Base-by-base conservation (phyloP, 2,888 invertebrate genomes). In the Cerastoderma edule region DNA sequence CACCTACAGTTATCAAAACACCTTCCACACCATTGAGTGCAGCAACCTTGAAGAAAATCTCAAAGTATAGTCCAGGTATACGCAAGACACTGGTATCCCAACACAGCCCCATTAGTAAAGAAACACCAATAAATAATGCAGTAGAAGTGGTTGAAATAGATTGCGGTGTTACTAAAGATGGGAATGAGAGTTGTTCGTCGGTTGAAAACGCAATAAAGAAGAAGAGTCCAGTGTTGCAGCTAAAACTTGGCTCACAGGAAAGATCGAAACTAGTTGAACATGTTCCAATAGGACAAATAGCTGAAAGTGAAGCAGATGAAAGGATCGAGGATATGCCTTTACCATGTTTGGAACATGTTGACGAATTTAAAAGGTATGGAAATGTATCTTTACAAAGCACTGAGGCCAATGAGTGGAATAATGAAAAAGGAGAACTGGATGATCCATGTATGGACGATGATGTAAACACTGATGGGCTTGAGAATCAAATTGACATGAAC, bases 111-210 rank as follows among this genome's bases (percentile, higher is more conserved):
- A 8, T 2, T 35, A 6, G n/a, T n/a, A 39, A 1, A 33, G n/a
- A 60, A 35, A 39, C 19, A 6, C 22, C 16, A 6, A 60, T 39
- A 39, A 39, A 60, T 27, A 53, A 53, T 53, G 2, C 2, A 39
- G 60, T 60, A 22, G 39, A 60, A 39, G 39, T 48, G 27, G 57
- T 53, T 39, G 57, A 75, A 35, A 28, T 50, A 13, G 32, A 54
- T 44, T 48, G 64, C 56, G 22, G 33, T n/a, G 33, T 46, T 35
- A 76, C 28, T 33, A 48, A 70, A 39, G 48, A 68, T 1, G 39
- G 48, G 19, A 53, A 22, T 16, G 54, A 66, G 19, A 53, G 24
- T 67, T 32, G 60, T 56, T 6, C 16, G 19, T 66, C 65, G 50
- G 66, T 27, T 19, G n/a, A 27, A 19, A 65, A 8, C 1, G 4